Conservation (phyloP, 2,113 vertebrate species). For the Hippoglossus stenolepis region DNA sequence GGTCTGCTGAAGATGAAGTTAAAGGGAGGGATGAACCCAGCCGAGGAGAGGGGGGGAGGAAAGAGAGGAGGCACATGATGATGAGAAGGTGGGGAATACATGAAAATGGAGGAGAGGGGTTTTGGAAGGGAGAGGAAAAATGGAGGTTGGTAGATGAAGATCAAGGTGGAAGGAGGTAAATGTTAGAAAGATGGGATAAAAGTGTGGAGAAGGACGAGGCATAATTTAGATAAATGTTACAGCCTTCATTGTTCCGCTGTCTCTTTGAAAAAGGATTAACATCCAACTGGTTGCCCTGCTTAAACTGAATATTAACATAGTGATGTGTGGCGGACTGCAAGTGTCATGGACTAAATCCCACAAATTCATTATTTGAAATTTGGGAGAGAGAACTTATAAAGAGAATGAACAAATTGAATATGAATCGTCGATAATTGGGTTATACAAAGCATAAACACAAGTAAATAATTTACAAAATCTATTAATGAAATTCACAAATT, state of each 20-base stretch:
- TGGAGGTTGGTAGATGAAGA: conserved; percentile 1
- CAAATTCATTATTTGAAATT: too few relatives aligned
- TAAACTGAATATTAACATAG: conserved; percentile 39
- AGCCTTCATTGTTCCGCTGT: not conserved
- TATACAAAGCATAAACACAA: too few relatives aligned
- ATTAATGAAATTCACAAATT: too few relatives aligned
- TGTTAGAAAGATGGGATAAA: conserved; percentile 7
- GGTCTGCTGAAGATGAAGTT: conserved; percentile 21
- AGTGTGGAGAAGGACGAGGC: not conserved
- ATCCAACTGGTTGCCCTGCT: conserved; percentile 16
- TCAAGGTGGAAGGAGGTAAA: conserved; percentile 1
- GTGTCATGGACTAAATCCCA: not conserved
- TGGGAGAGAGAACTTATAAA: too few relatives aligned
- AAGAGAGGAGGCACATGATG: not conserved
- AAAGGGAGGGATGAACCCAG: conserved; percentile 6
- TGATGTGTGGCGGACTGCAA: not conserved
- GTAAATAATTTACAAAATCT: too few relatives aligned
- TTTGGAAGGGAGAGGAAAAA: conserved; percentile 3
- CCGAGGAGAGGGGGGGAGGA: not conserved
- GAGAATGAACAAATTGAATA: too few relatives aligned
- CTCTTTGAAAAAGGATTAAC: conserved; percentile 6
- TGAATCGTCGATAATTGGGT: too few relatives aligned
- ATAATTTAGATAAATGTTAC: conserved; percentile 18
- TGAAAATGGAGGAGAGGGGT: not conserved
- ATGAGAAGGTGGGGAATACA: not conserved